Evolutionary conservation across 2,888 invertebrate species (phyloP), one percentile per base, ranked within the genome.

Genomic region (Piscicola geometra): DNA sequence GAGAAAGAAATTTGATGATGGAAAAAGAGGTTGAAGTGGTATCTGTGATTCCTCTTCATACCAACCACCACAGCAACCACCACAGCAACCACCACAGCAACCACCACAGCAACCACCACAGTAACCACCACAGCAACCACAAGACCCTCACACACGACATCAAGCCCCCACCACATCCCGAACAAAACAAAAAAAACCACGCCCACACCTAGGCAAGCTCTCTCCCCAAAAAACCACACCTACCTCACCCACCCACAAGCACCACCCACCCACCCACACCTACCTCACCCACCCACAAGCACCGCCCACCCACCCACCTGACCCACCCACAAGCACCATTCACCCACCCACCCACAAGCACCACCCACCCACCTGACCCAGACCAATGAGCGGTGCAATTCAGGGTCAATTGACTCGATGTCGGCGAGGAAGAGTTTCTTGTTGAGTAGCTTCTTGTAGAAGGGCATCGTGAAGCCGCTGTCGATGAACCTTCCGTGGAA

Each of bases 401-500:
- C 98, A 0, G 96, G 93, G 88, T 99, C 99, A 79, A 99, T 95
- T 0, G 95, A 93, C 87, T 99, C 99, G 81, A 99, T 93, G 85
- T 99, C 99, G 86, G 97, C 98, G 89, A 97, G 93, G 1, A 92
- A 91, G 77, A 99, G 88, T 85, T 97, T 98, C 85, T 98, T 98
- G 85, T 94, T 96, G 80, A 99, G 88, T 97, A 99, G 99, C 81
- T 97, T 89, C 86, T 99, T 99, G 87, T 99, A 99, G 88, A 99
- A 99, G 2, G 99, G 99, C 92, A 99, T 93, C 0, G 99, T 99
- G 85, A 99, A 99, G 41, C 98, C 96, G 78, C 94, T 94, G 86
- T 99, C 99, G 80, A 99, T 99, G 86, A 99, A 99, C 82, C 98
- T 90, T 3, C 99, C 98, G 85, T 99, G 99, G 86, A 98, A 99